Evolutionary conservation across 2,888 invertebrate species (phyloP), one percentile per base, ranked within the genome.

Genomic region (Meloe dianella): DNA sequence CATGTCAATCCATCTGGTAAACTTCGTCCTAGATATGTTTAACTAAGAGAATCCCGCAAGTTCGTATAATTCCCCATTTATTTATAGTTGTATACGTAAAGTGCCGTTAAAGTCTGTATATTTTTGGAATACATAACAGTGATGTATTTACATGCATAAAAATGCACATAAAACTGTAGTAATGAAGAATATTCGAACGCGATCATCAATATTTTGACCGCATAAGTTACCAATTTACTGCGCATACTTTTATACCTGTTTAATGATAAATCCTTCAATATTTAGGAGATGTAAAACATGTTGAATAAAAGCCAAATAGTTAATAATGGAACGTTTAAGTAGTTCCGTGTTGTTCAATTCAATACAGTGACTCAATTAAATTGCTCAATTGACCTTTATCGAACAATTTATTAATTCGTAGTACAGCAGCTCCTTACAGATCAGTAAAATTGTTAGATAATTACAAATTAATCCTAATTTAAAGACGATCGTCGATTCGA

Each of bases 1-100:
- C n/a, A 41, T 41, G 41, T 41, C 41, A 41, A 41, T 41, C n/a
- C 41, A 41, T 41, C 41, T 41, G 41, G 41, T 41, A 41, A 41
- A 41, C 41, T 41, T 41, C 41, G 41, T 41, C 41, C 41, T 41
- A 41, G 41, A 41, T 41, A 41, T 17, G n/a, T 6, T n/a, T 41
- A 41, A 41, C 17, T 41, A 41, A 41, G n/a, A 41, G 41, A 41
- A 41, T 41, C 41, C 41, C 41, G 41, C 5, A 41, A 41, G 41
- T 17, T 41, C 41, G 41, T 41, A 41, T 17, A 41, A 17, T 41
- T 17, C 41, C 41, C 41, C 17, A 12, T 41, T 41, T 41, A 41
- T 41, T 41, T 41, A 12, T 35, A 12, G 12, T 35, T 35, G 35
- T 35, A 41, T 17, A 8, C 3, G 17, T 41, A 41, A 41, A 41